These are phyloP conservation scores for Drosophila burlai DNA, from an alignment of 1,140 invertebrate species.

Conservation along the genomic window DNA sequence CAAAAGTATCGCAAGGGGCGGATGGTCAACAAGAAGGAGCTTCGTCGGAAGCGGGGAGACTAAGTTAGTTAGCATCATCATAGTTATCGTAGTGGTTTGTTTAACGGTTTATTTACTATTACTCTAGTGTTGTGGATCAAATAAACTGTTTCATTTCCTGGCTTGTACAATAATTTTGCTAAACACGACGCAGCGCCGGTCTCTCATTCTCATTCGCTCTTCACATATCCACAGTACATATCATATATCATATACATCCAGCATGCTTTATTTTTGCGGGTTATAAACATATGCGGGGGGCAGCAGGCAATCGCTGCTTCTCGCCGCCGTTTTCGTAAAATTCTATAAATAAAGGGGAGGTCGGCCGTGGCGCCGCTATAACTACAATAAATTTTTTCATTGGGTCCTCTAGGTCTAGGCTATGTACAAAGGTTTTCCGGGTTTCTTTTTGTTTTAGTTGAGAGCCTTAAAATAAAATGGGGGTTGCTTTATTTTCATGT, in stretches of 20 bases:
- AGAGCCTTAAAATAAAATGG: slow-evolving; percentile 42
- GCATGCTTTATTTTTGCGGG: slow-evolving; percentile 56
- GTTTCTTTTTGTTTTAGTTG: slow-evolving; percentile 22
- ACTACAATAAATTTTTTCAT: slow-evolving; percentile 49
- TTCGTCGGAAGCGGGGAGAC: slow-evolving; percentile 66
- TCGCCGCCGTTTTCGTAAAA: slow-evolving; percentile 22
- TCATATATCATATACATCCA: slow-evolving; percentile 61
- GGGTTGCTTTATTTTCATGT: slow-evolving; percentile 49
- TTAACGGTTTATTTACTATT: slow-evolving; percentile 78
- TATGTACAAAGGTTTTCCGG: slow-evolving; percentile 35
- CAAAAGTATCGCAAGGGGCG: slow-evolving; percentile 69
- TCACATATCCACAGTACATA: slow-evolving; percentile 36
- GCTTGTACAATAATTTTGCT: slow-evolving; percentile 71
- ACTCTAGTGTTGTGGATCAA: slow-evolving; percentile 70
- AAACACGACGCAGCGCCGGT: slow-evolving; percentile 52
- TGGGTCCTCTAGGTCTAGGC: slow-evolving; percentile 32
- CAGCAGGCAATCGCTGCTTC: slow-evolving; percentile 8
- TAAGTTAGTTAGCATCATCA: slow-evolving; percentile 27
- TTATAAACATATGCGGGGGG: slow-evolving; percentile 29
- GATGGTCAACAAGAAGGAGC: slow-evolving; percentile 63
- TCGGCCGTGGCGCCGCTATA: slow-evolving; percentile 17
- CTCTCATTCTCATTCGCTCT: slow-evolving; percentile 26
- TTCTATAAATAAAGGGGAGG: slow-evolving; percentile 33
- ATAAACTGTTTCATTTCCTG: slow-evolving; percentile 65
- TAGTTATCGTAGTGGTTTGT: slow-evolving; percentile 36